These are phyloP conservation scores for Acyrthosiphon pisum DNA, from an alignment of 1,140 invertebrate species.

Conservation along the genomic window DNA sequence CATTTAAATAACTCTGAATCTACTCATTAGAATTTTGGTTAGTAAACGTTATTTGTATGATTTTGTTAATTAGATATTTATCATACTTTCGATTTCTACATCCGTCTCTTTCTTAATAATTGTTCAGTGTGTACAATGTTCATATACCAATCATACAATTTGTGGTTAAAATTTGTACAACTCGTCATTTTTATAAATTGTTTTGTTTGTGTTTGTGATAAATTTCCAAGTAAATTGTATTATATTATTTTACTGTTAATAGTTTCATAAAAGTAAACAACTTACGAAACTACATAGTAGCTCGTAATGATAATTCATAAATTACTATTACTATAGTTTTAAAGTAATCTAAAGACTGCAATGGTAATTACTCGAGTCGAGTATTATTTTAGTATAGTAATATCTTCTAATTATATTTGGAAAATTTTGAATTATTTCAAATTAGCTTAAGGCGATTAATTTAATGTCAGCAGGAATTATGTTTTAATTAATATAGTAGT, in stretches of 20 bases:
- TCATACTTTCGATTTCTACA: background rate
- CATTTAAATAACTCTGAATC: no score
- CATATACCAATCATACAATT: background rate
- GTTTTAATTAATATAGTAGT: conserved; percentile 13
- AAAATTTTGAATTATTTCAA: conserved; percentile 10
- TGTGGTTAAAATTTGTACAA: background rate
- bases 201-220: background rate
- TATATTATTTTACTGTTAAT: conserved; percentile 13
- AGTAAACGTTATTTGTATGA: background rate
- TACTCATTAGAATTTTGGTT: no score
- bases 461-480: background rate
- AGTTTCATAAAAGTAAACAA: background rate
- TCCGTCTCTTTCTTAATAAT: background rate
- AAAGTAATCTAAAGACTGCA: conserved; percentile 5
- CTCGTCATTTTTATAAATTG: background rate
- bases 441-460: background rate
- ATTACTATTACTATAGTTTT: background rate
- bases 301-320: conserved; percentile 2
- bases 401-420: background rate
- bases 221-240: background rate
- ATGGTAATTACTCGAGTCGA: conserved; percentile 13
- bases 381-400: conserved; percentile 5
- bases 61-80: background rate
- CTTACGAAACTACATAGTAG: background rate
- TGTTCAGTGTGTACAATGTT: background rate